Percentiles rank a stretch among this genome's conserved stretches.
phyloP scores from a whole-genome alignment of 2,888 invertebrate genomes.

The Mechanitis messenoides region DNA sequence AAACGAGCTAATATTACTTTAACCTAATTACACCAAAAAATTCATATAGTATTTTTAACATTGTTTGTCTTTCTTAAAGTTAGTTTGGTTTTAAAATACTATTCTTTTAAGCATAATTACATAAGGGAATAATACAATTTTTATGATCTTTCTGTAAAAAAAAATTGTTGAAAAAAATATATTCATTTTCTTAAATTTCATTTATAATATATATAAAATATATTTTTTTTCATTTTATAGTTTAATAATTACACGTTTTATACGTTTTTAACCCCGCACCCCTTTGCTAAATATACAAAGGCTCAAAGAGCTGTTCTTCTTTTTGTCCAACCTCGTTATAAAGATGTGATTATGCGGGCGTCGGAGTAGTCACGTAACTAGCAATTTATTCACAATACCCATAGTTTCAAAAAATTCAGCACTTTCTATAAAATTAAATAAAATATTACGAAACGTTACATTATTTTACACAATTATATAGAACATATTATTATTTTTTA shows the following conservation, averaged over 20 bases:
- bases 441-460: background rate
- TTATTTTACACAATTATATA: background rate
- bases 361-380: constrained; percentile 24
- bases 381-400: constrained; percentile 6
- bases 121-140: no score
- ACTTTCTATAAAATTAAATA: background rate
- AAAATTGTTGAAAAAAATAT: no score
- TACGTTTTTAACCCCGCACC: constrained; percentile 24
- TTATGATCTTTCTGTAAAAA: no score
- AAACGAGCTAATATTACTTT: background rate
- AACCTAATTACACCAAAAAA: background rate
- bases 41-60: background rate
- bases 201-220: constrained; percentile 5
- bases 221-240: constrained; percentile 18
- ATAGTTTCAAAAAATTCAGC: background rate
- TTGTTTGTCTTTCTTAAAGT: background rate
- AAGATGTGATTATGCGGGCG: constrained; percentile 38
- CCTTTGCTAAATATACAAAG: constrained; percentile 31
- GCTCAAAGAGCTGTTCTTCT: constrained; percentile 31
- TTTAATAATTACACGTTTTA: constrained; percentile 14
- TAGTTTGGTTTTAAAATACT: background rate
- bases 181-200: no score
- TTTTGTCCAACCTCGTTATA: constrained; percentile 32
- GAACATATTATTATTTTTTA: no score
- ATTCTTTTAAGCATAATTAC: background rate